Conservation (phyloP, 92 coral and sea anemone species). For the Phenganax stokvisi region DNA sequence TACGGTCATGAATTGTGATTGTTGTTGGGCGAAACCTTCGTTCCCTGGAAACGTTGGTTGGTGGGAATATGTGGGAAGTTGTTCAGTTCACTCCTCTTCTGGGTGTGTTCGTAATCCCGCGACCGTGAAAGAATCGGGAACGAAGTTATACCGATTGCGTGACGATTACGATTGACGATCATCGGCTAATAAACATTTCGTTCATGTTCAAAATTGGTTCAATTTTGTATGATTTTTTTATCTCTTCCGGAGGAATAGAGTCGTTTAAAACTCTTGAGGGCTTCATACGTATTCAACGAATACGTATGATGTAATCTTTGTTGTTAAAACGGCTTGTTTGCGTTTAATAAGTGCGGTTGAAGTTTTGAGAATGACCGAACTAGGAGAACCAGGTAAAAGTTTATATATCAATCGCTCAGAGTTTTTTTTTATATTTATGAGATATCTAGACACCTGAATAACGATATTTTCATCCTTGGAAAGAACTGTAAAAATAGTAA, state of each 20-base stretch:
- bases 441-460: background rate
- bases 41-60: too few species aligned
- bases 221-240: background rate
- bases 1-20: too few species aligned
- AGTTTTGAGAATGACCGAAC: slow-evolving; percentile 14
- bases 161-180: slow-evolving; percentile 4
- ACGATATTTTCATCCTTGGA: background rate
- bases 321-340: background rate
- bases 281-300: background rate
- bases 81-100: too few species aligned
- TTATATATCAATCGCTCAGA: background rate
- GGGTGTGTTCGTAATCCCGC: slow-evolving; percentile 10
- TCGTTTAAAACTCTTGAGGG: background rate
- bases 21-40: too few species aligned
- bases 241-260: background rate
- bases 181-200: background rate
- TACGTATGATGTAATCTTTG: background rate
- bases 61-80: too few species aligned
- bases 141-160: slow-evolving; percentile 11
- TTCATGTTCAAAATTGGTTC: slow-evolving; percentile 2
- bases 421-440: background rate
- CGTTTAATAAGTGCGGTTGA: background rate
- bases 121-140: background rate
- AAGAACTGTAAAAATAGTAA: too few species aligned
- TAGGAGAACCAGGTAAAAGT: slow-evolving; percentile 23